Evolutionary conservation across 2,888 invertebrate species (phyloP), one percentile per base, ranked within the genome.

Genomic region (Busseola fusca): DNA sequence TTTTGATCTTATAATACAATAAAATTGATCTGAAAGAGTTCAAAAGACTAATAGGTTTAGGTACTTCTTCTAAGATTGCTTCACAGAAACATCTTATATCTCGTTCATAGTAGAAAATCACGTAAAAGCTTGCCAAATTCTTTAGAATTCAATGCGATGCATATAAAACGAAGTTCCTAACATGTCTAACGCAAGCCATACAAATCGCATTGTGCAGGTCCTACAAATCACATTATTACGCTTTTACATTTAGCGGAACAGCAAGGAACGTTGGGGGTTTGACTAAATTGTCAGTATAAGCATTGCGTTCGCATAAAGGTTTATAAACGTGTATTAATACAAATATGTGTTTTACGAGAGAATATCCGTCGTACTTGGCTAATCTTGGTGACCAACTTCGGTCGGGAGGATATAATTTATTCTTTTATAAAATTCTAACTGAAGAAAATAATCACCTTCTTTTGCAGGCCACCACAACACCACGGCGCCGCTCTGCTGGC

Each of bases 401-500:
- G 30, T 52, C 5, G 5, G 2, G 3, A 30, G 21, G 21, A 42
- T 14, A 27, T 27, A 27, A 21, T 45, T 27, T 16, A 30, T 56
- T 48, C 2, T 62, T 27, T 9, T 5, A 27, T 14, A 52, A 16
- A 52, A n/a, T 16, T 9, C 2, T 27, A 2, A 27, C 16, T 48
- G 0, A 16, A 40, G 0, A 63, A 21, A 34, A 25, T 42, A 3
- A 65, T 65, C 40, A 64, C 34, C 6, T 62, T 81, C 80, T 67
- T 69, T 82, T 81, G 2, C 92, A 96, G 96, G 86, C 96, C 95
- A 86, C 90, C 96, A 78, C 90, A 96, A 94, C 93, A 97, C 96
- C 94, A 94, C 95, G 88, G 93, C 92, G 89, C 96, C 95, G 92
- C 97, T 91, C 88, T 97, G 94, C 83, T 96, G 94, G 91, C 97